Evolutionary conservation across 2,888 invertebrate genomes (phyloP), one percentile per base, ranked within the genome.

Genomic region (Helleia helle): DNA sequence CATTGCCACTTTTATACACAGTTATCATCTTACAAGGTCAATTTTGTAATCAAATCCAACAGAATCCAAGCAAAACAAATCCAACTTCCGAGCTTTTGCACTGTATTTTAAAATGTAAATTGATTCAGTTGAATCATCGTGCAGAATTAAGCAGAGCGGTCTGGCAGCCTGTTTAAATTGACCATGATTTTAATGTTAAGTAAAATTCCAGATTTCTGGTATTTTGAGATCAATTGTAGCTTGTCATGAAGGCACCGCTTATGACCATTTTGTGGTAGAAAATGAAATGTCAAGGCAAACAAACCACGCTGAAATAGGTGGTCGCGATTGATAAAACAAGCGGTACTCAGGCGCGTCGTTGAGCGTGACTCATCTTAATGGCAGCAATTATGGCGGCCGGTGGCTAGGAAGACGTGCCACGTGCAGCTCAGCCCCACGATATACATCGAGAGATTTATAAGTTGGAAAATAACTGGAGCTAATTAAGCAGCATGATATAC

Each of bases 291-390:
- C 3, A 7, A 7, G 7, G 18, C 34, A 44, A 44, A n/a, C n/a
- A 44, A 45, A 36, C 37, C 41, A 43, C 44, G 43, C 50, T 43
- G 48, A 36, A 48, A 46, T 51, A 54, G 58, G 58, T 57, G 70
- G 75, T 74, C 56, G 67, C 61, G 53, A 68, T 70, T 71, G 73
- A 73, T 75, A 73, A 68, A 62, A 52, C 64, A 65, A 72, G 67
- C 71, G 68, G 67, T 61, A 67, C 63, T 62, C 59, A 48, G 64
- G 60, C 73, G 70, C 68, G 69, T 75, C 74, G 72, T 65, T 72
- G 67, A 81, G 79, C 79, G 71, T 83, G 83, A 83, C 76, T 84
- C 81, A 81, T 80, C 71, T 80, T 80, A 80, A 81, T 79, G 58
- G 71, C 62, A 59, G 74, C 73, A 80, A 79, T 83, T 76, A 80